Evolutionary conservation across 2,888 invertebrate species (phyloP), one percentile per base, ranked within the genome.

Genomic region (Drosophila parthenogenetica): DNA sequence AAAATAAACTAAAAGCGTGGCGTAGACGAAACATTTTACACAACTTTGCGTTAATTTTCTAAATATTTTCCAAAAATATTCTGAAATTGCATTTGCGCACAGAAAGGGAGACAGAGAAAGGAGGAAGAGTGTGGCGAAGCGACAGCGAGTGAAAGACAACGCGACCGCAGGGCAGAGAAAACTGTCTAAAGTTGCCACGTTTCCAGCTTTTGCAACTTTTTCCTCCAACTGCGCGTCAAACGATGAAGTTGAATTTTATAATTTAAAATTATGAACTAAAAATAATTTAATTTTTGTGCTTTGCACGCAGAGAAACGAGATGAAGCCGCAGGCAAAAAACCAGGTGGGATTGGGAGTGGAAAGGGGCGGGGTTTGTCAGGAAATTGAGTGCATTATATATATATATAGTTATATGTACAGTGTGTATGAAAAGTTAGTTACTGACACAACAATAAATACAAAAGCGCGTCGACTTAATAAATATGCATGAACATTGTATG

Each of bases 11-110:
- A 70, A 49, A 43, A 55, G 64, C 45, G 50, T 48, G 65, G 55
- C 50, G 67, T 55, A 77, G 83, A 83, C 81, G 71, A 65, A 78
- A 79, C 69, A 72, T 79, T 87, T 87, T 70, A 45, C 88, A 84
- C 87, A 84, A 86, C 81, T 84, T 86, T 88, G 87, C 87, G 87
- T 87, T 89, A 86, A 86, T 86, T 86, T 86, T 86, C 87, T 81
- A 86, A 86, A 85, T 85, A 85, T 85, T 89, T 84, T 87, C 70
- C 58, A 78, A 87, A 83, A 75, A 16, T 45, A 3, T 83, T 67
- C 61, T 37, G 62, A 84, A 84, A 84, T 88, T 84, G 75, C 75
- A 78, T 84, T 84, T 83, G 68, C 54, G 50, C 53, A 29, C 40
- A 50, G 39, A 49, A 50, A 58, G 54, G 13, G 22, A 5, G 22